Percentiles rank a stretch among this genome's conserved stretches.
Conservation (phyloP, 1,140 invertebrate genomes). For the Globodera rostochiensis region DNA sequence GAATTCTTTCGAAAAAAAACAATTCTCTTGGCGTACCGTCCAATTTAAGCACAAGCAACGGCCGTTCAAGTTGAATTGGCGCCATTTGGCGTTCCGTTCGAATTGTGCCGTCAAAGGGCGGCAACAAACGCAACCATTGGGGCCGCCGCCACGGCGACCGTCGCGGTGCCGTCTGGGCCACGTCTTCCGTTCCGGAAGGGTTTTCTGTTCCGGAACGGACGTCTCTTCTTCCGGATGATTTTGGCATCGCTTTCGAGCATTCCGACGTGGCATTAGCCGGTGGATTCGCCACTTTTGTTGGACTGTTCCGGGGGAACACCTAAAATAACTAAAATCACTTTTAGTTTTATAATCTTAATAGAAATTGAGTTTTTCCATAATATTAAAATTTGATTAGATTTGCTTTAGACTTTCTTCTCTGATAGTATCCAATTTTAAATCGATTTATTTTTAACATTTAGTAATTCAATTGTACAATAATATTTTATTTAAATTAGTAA, state of each 20-base stretch:
- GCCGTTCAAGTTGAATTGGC: neutral
- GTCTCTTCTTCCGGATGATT: neutral
- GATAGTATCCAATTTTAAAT: no score
- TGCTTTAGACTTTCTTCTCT: no score
- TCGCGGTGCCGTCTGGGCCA: neutral
- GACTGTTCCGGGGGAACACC: constrained; percentile 10
- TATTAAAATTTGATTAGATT: no score
- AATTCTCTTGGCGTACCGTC: neutral
- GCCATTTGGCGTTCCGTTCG: constrained; percentile 8
- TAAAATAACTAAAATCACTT: neutral
- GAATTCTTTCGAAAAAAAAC: neutral
- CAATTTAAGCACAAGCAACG: neutral
- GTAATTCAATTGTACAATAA: no score
- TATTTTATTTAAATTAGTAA: no score
- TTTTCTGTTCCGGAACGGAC: neutral
- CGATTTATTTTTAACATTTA: no score
- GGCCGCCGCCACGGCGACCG: constrained; percentile 2
- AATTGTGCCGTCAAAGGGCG: constrained; percentile 28
- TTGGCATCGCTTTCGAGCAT: constrained; percentile 3
- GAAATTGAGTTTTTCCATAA: no score
- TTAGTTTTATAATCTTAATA: no score
- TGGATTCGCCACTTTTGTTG: neutral
- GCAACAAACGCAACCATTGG: constrained; percentile 23
- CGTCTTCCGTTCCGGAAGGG: neutral
- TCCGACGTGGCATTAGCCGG: neutral